Conservation (phyloP, 1,140 invertebrate species). For the Aphidius ervi region DNA sequence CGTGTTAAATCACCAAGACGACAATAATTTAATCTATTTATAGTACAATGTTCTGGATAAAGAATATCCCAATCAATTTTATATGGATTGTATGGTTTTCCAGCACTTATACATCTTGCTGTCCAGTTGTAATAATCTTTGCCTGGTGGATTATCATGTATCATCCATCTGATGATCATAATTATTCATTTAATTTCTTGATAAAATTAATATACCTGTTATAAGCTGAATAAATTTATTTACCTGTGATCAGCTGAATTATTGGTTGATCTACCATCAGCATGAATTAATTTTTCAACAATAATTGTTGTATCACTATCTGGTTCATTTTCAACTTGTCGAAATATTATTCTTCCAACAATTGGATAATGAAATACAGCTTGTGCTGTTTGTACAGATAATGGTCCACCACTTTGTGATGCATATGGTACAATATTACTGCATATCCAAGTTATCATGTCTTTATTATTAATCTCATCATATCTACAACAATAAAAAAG, state of each 20-base stretch:
- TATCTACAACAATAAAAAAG: conserved; percentile 36
- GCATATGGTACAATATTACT: conserved; percentile 63
- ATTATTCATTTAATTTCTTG: background rate
- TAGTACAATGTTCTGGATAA: conserved; percentile 53
- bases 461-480: conserved; percentile 48
- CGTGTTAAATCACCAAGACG: conserved; percentile 68
- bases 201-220: background rate
- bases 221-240: conserved; percentile 4
- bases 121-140: conserved; percentile 91
- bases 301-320: conserved; percentile 78
- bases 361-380: conserved; percentile 80
- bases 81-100: conserved; percentile 76
- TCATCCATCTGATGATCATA: conserved; percentile 53
- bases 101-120: conserved; percentile 75
- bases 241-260: conserved; percentile 73
- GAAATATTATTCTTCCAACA: conserved; percentile 78
- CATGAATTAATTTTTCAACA: conserved; percentile 77
- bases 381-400: conserved; percentile 68
- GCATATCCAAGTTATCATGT: conserved; percentile 65
- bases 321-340: conserved; percentile 75
- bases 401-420: conserved; percentile 63
- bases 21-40: conserved; percentile 57
- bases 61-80: conserved; percentile 58
- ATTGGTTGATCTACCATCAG: conserved; percentile 78
- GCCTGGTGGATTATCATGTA: conserved; percentile 62